Evolutionary conservation across 1,140 invertebrate genomes (phyloP), one percentile per base, ranked within the genome.

Genomic region (Apis florea): DNA sequence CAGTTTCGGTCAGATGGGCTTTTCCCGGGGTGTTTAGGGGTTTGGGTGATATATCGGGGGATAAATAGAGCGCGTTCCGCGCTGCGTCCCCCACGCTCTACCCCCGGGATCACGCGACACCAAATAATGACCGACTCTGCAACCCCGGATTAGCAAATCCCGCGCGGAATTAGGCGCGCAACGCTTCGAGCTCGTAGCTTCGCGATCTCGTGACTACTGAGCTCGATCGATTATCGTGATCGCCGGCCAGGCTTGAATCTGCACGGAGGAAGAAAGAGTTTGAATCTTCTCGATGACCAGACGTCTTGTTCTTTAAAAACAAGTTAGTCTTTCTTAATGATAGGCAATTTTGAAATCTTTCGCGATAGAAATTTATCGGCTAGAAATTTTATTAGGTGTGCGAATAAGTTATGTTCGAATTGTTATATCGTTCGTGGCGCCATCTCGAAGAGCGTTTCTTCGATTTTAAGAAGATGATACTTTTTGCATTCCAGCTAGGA

Each of bases 71-170:
- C 84, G 84, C 86, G 77, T 85, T 82, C 72, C 66, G 75, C 67
- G 66, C 59, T 82, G 67, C 77, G 49, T 79, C 76, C 53, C 56
- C 77, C 63, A 51, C 83, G 87, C 85, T 84, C 84, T 84, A 82
- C 76, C 82, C 85, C 74, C 79, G 82, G 85, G 83, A 89, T 88
- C 87, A 88, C 83, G 78, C 80, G 79, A 86, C 88, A 88, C 85
- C 88, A 85, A 89, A 89, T 89, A 89, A 89, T 87, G 88, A 89
- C 88, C 88, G 87, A 88, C 88, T 86, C 88, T 80, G 87, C 82
- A 89, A 87, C 82, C 88, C 85, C n/a, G 85, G 88, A 89, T 89
- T 89, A 89, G 82, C 83, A 86, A 89, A 89, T 89, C 88, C 87
- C 84, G 69, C 73, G 76, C 69, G 83, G 88, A 88, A 89, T 89